Percentiles rank a stretch among this genome's conserved stretches.
Evolutionary conservation across 1,140 invertebrate species (phyloP).

Genomic region (Saxidomus purpurata): DNA sequence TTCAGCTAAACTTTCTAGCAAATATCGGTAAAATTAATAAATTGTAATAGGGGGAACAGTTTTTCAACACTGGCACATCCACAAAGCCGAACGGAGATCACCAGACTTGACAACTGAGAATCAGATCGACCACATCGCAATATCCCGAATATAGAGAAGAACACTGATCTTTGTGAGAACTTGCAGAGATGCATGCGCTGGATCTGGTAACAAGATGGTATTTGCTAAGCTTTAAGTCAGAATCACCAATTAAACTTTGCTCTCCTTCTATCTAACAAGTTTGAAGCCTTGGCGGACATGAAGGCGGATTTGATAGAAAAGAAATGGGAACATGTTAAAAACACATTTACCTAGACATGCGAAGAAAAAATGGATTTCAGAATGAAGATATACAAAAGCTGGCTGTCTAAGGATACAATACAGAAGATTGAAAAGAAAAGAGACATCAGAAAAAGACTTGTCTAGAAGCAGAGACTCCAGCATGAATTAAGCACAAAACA

Average conservation of each 20-base stretch:
- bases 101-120: slow-evolving; percentile 20
- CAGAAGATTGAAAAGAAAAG: slow-evolving; percentile 29
- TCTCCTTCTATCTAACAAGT: slow-evolving; percentile 16
- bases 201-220: background rate
- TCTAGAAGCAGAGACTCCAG: background rate
- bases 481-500: background rate
- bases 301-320: background rate
- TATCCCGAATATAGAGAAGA: slow-evolving; percentile 25
- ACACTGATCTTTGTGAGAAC: background rate
- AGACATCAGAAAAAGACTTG: slow-evolving; percentile 12
- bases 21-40: no score
- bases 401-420: slow-evolving; percentile 29
- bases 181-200: background rate
- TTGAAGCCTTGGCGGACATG: slow-evolving; percentile 30
- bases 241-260: background rate
- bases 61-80: slow-evolving; percentile 36
- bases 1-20: no score
- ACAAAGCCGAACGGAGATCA: slow-evolving; percentile 39
- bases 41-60: slow-evolving; percentile 58
- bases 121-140: slow-evolving; percentile 56
- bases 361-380: background rate
- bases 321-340: slow-evolving; percentile 35
- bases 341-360: slow-evolving; percentile 3
- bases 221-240: background rate
- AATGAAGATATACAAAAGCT: slow-evolving; percentile 26